These are phyloP conservation scores for Desoria tigrina DNA, from an alignment of 2,888 invertebrate genomes.

Conservation along the genomic window DNA sequence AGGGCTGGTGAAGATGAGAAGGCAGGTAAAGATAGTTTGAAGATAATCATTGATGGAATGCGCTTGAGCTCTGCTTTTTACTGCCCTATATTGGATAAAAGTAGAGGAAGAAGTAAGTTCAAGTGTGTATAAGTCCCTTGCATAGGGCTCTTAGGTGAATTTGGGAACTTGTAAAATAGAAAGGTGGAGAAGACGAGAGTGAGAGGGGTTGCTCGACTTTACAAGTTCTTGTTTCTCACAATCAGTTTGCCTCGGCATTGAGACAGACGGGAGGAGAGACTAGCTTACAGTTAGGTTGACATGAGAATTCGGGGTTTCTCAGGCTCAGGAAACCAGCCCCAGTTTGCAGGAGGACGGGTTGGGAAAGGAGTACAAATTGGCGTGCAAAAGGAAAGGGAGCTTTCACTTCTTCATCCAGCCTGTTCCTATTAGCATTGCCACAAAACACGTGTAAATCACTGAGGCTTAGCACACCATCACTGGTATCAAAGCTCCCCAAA, in stretches of 20 bases:
- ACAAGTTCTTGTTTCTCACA: not conserved
- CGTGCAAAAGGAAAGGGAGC: slow-evolving; percentile 33
- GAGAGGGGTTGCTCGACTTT: slow-evolving; percentile 7
- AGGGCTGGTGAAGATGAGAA: slow-evolving; percentile 1
- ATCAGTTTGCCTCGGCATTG: slow-evolving; percentile 9
- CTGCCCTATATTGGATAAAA: slow-evolving; percentile 1
- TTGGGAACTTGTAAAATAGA: too few species aligned
- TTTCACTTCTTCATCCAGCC: slow-evolving; percentile 45
- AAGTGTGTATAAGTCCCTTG: not conserved
- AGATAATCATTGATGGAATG: slow-evolving; percentile 39
- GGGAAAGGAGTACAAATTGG: slow-evolving; percentile 38
- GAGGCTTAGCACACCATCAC: slow-evolving; percentile 34
- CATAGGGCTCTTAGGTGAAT: not conserved
- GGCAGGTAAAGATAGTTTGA: not conserved
- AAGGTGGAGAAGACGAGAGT: not conserved
- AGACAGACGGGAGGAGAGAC: not conserved
- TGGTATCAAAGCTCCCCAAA: not conserved
- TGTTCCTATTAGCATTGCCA: slow-evolving; percentile 31
- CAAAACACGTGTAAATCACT: slow-evolving; percentile 51
- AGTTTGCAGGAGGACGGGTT: not conserved
- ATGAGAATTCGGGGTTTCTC: slow-evolving; percentile 2
- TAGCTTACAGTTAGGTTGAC: not conserved
- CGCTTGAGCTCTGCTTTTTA: slow-evolving; percentile 36
- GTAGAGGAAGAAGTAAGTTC: slow-evolving; percentile 1
- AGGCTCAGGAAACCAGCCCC: not conserved